Conservation (phyloP, 2,888 invertebrate species). For the Tribolium freemani region DNA sequence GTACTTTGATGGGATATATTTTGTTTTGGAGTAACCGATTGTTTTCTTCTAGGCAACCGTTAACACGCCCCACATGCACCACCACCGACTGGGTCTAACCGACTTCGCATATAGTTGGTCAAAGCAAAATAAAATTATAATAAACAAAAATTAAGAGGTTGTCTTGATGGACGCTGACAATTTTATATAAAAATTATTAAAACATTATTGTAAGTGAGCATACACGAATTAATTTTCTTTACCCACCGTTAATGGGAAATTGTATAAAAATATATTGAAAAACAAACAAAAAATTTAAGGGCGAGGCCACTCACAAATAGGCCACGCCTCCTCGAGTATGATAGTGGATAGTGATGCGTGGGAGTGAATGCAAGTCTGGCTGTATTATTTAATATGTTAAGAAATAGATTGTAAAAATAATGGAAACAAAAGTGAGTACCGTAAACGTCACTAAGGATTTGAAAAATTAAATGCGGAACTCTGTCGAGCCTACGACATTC, state of each 20-base stretch:
- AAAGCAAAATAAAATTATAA: constrained; percentile 35
- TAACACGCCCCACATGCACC: constrained; percentile 61
- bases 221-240: constrained; percentile 61
- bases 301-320: constrained; percentile 54
- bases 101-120: constrained; percentile 57
- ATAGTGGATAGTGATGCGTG: constrained; percentile 47
- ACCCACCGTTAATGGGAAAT: constrained; percentile 56
- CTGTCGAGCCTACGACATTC: constrained; percentile 46
- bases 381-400: constrained; percentile 63
- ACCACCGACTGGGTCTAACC: constrained; percentile 61
- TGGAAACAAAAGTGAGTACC: constrained; percentile 54
- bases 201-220: constrained; percentile 60
- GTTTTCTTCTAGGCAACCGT: constrained; percentile 66
- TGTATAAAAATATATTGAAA: constrained; percentile 55
- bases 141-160: constrained; percentile 44
- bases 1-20: not conserved
- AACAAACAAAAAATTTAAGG: constrained; percentile 48
- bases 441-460: constrained; percentile 46
- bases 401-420: constrained; percentile 56
- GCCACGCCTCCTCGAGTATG: constrained; percentile 43
- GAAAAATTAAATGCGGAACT: constrained; percentile 31
- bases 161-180: constrained; percentile 53
- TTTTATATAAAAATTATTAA: constrained; percentile 56
- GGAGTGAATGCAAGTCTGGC: constrained; percentile 65
- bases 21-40: constrained; percentile 39